Conservation (phyloP, 2,888 invertebrate species). For the Eupithecia inturbata region DNA sequence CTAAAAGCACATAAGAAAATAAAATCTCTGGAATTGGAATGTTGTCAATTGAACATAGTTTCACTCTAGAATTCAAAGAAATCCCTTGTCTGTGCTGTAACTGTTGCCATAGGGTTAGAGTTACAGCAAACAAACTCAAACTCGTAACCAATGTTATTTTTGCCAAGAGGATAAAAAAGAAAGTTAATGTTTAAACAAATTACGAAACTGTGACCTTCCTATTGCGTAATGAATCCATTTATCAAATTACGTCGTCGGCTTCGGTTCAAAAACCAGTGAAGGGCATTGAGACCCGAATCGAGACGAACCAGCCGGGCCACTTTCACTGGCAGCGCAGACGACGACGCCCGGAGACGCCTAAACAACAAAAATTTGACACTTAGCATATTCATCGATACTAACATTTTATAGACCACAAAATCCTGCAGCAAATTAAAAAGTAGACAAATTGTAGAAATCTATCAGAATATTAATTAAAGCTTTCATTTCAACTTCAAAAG, state of each 20-base stretch:
- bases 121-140: not conserved
- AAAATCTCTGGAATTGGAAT: not conserved
- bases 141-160: constrained; percentile 26
- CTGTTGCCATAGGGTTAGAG: not conserved
- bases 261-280: constrained; percentile 45
- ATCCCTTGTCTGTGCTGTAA: not conserved
- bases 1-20: not conserved
- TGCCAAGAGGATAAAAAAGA: constrained; percentile 40
- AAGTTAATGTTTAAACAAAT: constrained; percentile 42
- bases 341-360: constrained; percentile 33
- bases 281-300: constrained; percentile 42
- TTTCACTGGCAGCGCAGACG: constrained; percentile 38
- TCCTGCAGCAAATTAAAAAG: not conserved
- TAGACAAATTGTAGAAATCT: not conserved
- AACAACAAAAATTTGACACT: constrained; percentile 33
- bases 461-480: constrained; percentile 11
- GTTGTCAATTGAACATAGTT: constrained; percentile 1
- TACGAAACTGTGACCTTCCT: constrained; percentile 47
- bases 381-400: not conserved
- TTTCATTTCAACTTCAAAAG: constrained; percentile 8
- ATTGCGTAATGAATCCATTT: constrained; percentile 46
- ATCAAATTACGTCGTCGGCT: constrained; percentile 43
- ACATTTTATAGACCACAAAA: not conserved
- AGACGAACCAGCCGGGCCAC: constrained; percentile 38
- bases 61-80: not conserved